A percentile compares a stretch with the other conserved stretches of the same genome.
Evolutionary conservation across 2,888 invertebrate species (phyloP).

Genomic region (Agrotis ipsilon): DNA sequence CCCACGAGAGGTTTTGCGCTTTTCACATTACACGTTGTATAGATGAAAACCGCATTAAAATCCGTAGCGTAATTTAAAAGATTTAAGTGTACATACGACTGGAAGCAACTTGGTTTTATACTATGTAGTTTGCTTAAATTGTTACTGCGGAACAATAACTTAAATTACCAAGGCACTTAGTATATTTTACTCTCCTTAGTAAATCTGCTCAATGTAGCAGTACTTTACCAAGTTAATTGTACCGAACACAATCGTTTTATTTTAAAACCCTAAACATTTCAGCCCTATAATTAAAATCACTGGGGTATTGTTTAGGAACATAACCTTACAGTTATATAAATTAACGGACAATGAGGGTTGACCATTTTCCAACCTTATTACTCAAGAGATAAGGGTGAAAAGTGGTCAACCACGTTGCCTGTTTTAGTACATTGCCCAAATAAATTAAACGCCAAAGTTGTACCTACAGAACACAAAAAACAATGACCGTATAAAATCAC

Average conservation of each 20-base stretch:
- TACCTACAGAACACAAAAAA: slow-evolving; percentile 52
- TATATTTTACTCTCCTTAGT: slow-evolving; percentile 29
- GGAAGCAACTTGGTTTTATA: too few species aligned
- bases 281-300: slow-evolving; percentile 56
- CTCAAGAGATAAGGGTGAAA: not conserved
- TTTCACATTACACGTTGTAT: too few species aligned
- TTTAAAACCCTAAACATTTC: slow-evolving; percentile 47
- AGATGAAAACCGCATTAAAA: too few species aligned
- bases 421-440: slow-evolving; percentile 25
- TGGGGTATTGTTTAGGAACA: slow-evolving; percentile 56
- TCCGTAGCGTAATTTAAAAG: too few species aligned
- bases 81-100: too few species aligned
- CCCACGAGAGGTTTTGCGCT: too few species aligned
- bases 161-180: slow-evolving; percentile 26
- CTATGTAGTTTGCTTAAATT: too few species aligned
- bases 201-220: slow-evolving; percentile 37
- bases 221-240: slow-evolving; percentile 50
- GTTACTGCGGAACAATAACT: slow-evolving; percentile 12
- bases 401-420: not conserved
- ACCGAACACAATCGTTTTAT: slow-evolving; percentile 40
- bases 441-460: slow-evolving; percentile 48
- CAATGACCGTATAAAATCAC: slow-evolving; percentile 31
- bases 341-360: not conserved
- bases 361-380: not conserved
- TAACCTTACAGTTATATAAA: slow-evolving; percentile 40